Evolutionary conservation across 2,113 vertebrate species (phyloP).

Genomic region (Hiodon tergisus): DNA sequence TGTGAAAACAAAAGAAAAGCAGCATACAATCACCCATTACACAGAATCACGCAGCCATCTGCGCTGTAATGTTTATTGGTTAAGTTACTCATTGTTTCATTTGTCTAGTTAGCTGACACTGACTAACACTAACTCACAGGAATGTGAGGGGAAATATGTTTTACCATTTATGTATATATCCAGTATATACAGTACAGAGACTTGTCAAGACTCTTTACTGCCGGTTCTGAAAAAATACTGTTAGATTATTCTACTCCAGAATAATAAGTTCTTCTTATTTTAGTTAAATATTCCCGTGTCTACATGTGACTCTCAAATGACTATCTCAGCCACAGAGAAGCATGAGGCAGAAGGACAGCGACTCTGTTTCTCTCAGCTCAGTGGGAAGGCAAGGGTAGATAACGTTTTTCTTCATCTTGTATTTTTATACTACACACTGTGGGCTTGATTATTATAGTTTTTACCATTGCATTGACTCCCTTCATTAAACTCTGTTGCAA

Average conservation of each 20-base stretch:
- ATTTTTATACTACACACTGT: no score
- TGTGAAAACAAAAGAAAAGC: background rate
- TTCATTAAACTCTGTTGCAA: no score
- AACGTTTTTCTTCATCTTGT: no score
- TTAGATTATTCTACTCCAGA: background rate
- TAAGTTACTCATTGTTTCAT: no score
- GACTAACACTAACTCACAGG: no score
- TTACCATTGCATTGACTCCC: background rate
- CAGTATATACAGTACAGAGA: background rate
- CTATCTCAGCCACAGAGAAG: constrained; percentile 5
- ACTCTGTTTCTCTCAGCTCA: background rate
- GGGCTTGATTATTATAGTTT: background rate
- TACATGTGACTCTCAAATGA: background rate
- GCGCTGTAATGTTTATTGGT: no score
- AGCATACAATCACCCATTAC: background rate
- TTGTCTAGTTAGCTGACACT: no score
- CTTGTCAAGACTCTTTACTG: background rate
- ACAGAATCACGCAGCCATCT: no score
- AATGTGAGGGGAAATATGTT: no score
- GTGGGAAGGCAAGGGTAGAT: no score
- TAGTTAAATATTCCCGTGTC: background rate
- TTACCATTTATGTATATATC: background rate
- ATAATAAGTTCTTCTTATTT: background rate
- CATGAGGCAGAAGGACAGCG: background rate
- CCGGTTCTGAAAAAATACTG: background rate